Conservation (phyloP, 2,797 vertebrate species). For the Paguma larvata region DNA sequence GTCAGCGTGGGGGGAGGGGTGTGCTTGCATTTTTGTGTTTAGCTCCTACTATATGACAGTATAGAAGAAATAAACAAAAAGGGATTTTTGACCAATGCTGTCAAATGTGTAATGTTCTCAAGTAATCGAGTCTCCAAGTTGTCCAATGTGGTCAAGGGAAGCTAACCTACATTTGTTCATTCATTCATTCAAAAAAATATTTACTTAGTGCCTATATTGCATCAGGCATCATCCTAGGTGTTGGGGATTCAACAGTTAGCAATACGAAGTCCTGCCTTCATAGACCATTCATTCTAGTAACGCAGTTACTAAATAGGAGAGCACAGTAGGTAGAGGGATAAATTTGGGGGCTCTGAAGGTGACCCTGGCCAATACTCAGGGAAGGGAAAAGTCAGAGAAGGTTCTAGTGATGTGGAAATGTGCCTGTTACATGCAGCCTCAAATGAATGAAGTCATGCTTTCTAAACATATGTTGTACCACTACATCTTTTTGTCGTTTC, state of each 20-base stretch:
- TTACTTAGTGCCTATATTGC: neutral
- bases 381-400: neutral
- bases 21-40: neutral
- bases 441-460: neutral
- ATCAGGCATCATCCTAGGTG: neutral
- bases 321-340: neutral
- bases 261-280: neutral
- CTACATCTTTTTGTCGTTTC: neutral
- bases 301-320: neutral
- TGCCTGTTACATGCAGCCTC: neutral
- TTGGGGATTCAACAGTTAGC: neutral
- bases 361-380: neutral
- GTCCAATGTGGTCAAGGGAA: neutral
- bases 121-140: neutral
- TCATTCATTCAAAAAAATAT: neutral
- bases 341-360: neutral
- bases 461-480: neutral
- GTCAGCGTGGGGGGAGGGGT: neutral
- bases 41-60: neutral
- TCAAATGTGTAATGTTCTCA: neutral
- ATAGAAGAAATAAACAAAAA: constrained; percentile 4
- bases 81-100: neutral
- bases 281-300: neutral
- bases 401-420: neutral
- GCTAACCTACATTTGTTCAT: neutral